Conservation (phyloP, 2,888 invertebrate genomes). For the Spisula subtruncata region DNA sequence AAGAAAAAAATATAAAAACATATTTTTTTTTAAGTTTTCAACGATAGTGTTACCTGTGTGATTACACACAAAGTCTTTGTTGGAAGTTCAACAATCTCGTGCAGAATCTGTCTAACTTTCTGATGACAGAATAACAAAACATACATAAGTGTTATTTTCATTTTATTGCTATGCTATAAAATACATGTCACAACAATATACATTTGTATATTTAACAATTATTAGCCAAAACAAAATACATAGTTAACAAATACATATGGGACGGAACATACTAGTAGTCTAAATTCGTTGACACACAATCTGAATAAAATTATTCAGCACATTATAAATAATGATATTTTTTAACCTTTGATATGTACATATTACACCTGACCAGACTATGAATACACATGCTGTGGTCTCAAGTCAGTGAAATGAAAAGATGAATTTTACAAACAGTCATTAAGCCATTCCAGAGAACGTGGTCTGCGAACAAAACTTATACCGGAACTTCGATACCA, state of each 20-base stretch:
- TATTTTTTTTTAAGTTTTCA: no score
- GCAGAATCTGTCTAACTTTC: no score
- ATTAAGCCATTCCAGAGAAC: no score
- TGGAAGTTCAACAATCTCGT: no score
- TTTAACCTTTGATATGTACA: background rate
- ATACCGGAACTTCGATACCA: no score
- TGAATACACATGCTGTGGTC: background rate
- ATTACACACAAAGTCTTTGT: no score
- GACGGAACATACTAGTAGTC: slow-evolving; percentile 21
- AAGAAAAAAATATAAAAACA: no score
- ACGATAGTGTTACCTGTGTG: no score
- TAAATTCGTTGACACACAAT: background rate
- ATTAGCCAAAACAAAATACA: slow-evolving; percentile 28
- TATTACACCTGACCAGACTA: background rate
- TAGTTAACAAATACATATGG: slow-evolving; percentile 7
- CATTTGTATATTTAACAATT: background rate
- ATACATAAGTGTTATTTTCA: background rate
- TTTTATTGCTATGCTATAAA: slow-evolving; percentile 25
- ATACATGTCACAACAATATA: slow-evolving; percentile 14
- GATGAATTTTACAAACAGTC: no score
- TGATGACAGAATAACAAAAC: background rate
- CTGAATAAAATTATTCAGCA: background rate
- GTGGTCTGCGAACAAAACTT: no score
- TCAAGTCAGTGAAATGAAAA: no score
- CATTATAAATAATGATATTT: background rate